phyloP scores from a whole-genome alignment of 2,888 invertebrate species.

The Ectemnius cavifrons region DNA sequence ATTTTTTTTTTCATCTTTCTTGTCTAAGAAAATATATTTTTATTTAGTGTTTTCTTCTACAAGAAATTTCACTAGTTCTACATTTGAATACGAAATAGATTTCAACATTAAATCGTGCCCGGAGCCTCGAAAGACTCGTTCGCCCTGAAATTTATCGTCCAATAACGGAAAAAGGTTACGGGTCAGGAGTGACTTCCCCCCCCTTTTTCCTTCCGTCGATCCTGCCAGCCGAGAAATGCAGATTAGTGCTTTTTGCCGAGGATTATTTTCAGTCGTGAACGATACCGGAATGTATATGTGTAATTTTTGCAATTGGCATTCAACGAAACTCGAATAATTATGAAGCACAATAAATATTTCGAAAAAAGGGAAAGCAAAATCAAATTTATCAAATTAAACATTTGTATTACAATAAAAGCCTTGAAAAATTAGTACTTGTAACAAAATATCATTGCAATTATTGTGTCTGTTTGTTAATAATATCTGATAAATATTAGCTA shows the following conservation, averaged over 20 bases:
- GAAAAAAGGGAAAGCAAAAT: too few relatives aligned
- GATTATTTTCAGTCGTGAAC: conserved; percentile 6
- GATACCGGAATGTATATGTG: not conserved
- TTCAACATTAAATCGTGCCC: conserved; percentile 37
- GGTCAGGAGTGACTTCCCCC: conserved; percentile 27
- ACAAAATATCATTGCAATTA: not conserved
- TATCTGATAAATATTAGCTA: conserved; percentile 30
- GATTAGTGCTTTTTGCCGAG: not conserved
- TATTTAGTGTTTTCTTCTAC: too few relatives aligned
- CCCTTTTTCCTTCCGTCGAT: not conserved
- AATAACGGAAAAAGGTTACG: conserved; percentile 42
- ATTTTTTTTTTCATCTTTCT: too few relatives aligned
- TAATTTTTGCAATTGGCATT: not conserved
- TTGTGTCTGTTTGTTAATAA: not conserved
- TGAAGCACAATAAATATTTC: not conserved
- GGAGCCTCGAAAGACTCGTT: conserved; percentile 8
- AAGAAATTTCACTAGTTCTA: too few relatives aligned
- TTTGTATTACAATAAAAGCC: too few relatives aligned
- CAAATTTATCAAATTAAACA: too few relatives aligned
- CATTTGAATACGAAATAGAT: conserved; percentile 15
- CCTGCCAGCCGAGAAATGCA: not conserved
- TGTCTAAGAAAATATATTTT: too few relatives aligned
- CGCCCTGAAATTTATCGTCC: conserved; percentile 41
- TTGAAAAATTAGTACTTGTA: too few relatives aligned
- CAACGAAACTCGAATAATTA: not conserved